Evolutionary conservation across 2,888 invertebrate genomes (phyloP).

Genomic region (Eretmocerus hayati): DNA sequence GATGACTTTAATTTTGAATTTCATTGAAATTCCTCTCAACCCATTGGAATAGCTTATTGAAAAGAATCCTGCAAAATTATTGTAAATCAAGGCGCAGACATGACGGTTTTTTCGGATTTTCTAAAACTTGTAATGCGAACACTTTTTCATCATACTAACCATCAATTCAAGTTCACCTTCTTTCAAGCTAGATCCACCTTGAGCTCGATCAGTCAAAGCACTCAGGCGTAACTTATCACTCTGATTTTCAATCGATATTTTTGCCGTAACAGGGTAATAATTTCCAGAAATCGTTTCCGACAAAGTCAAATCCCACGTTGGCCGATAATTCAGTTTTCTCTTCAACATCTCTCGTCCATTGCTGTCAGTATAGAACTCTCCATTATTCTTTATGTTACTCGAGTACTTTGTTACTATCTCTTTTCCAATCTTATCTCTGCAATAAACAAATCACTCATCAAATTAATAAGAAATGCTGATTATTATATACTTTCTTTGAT

Average conservation of each 20-base stretch:
- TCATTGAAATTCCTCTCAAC: too few species aligned
- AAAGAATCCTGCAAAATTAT: too few species aligned
- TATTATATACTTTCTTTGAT: background rate
- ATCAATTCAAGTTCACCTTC: conserved; percentile 76
- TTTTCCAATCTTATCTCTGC: conserved; percentile 62
- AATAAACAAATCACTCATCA: conserved; percentile 6
- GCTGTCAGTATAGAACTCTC: conserved; percentile 83
- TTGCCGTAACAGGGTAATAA: conserved; percentile 87
- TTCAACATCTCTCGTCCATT: conserved; percentile 84
- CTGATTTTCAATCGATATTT: conserved; percentile 62
- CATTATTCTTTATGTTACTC: conserved; percentile 56
- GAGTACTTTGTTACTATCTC: conserved; percentile 73
- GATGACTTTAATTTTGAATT: too few species aligned
- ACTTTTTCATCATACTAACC: conserved; percentile 49
- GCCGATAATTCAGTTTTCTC: conserved; percentile 61
- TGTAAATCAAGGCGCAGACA: too few species aligned
- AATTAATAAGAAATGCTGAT: too few species aligned
- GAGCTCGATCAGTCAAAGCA: conserved; percentile 68
- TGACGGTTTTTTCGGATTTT: background rate
- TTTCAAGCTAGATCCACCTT: conserved; percentile 71
- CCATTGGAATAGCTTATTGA: too few species aligned
- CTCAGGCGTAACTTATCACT: conserved; percentile 48
- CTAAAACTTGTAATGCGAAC: background rate
- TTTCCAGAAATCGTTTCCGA: conserved; percentile 75
- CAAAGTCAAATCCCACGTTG: conserved; percentile 65